Evolutionary conservation across 1,140 invertebrate genomes (phyloP), one percentile per base, ranked within the genome.

Genomic region (Venustaconcha ellipsiformis): DNA sequence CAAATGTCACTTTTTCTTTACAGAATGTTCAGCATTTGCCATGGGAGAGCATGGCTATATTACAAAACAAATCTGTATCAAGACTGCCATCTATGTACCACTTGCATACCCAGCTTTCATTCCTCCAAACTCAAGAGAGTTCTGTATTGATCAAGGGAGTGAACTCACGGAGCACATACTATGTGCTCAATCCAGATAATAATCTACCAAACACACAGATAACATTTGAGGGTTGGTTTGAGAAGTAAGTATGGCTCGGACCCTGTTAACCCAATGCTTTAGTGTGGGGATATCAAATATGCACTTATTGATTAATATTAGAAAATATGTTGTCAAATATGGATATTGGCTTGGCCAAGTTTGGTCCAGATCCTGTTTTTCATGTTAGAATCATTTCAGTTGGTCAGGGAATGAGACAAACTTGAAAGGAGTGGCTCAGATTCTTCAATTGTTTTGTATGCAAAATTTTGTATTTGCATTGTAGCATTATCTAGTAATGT

Each of bases 61-160:
- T 95, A 14, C 89, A 89, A 66, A 84, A 91, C 56, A 92, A 94
- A 68, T 92, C 94, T 14, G 92, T 95, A 0, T 93, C 93, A 15
- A 91, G 95, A 65, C 92, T 95, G 84, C 94, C 95, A 56, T 95
- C 94, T 55, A 85, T 96, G 11, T 93, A 94, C 78, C 91, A 95
- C 80, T 87, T 93, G 8, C 93, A 93, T 78, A 92, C 92, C 2
- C 89, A 95, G 72, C 94, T 92, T 80, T 92, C 78, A 20, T n/a
- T 57, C 48, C 65, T 78, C 13, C 67, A 64, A 5, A 48, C 23
- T 14, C 26, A 80, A n/a, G 18, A 65, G 23, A 88, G 92, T 86
- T 94, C 88, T 80, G 89, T 74, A 83, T 90, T 62, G 92, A 93
- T 26, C 70, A 90, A 26, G 83, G 93, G 84, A 92, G 93, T 90